These are phyloP conservation scores for Cotesia chilonis DNA, from an alignment of 1,140 invertebrate genomes.

Conservation along the genomic window DNA sequence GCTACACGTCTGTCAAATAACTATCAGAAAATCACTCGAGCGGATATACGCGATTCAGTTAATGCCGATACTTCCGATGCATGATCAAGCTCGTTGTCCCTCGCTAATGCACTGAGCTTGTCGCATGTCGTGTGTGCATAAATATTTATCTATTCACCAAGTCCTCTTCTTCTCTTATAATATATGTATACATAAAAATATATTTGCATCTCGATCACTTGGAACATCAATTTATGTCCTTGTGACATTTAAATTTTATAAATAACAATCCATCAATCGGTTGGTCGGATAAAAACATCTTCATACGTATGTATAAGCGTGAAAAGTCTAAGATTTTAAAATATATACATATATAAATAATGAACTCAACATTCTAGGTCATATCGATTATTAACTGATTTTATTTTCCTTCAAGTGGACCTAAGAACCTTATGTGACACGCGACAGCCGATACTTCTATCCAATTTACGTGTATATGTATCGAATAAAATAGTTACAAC, in stretches of 20 bases:
- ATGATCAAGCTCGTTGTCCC: constrained; percentile 28
- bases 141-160: constrained; percentile 17
- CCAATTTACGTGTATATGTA: neutral
- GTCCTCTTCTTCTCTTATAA: neutral
- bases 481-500: neutral
- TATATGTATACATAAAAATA: neutral
- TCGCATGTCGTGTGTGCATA: constrained; percentile 17
- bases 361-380: constrained; percentile 19
- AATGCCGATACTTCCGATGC: constrained; percentile 41
- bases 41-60: constrained; percentile 60
- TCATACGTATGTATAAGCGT: too few species aligned
- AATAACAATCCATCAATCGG: too few species aligned
- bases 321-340: too few species aligned
- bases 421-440: constrained; percentile 22
- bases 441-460: constrained; percentile 11
- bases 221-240: too few species aligned
- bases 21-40: constrained; percentile 54
- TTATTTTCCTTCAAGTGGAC: constrained; percentile 1
- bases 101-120: constrained; percentile 21
- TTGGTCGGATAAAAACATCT: too few species aligned
- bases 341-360: too few species aligned
- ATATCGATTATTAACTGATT: constrained; percentile 20
- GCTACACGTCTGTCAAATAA: neutral
- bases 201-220: too few species aligned
- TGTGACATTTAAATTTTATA: too few species aligned